Conservation (phyloP, 2,888 invertebrate species). For the Limnephilus auricula region DNA sequence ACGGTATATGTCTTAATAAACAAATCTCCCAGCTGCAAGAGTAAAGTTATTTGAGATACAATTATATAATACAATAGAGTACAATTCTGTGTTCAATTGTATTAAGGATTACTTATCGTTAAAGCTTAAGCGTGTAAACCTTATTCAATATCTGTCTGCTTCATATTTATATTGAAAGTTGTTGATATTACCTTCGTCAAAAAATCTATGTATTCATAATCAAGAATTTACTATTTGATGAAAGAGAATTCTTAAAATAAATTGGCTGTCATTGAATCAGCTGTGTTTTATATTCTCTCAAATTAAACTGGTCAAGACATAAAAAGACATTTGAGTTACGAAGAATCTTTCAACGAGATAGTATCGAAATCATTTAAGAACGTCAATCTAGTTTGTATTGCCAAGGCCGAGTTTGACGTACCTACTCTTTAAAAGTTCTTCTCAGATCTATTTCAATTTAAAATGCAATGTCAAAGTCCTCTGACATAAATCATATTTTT, state of each 20-base stretch:
- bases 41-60: background rate
- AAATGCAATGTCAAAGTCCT: constrained; percentile 16
- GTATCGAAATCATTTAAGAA: background rate
- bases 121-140: too few relatives aligned
- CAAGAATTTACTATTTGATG: background rate
- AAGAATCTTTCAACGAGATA: background rate
- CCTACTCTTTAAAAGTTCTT: background rate
- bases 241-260: background rate
- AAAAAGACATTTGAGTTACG: background rate
- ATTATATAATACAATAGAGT: too few relatives aligned
- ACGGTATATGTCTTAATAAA: too few relatives aligned
- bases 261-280: background rate
- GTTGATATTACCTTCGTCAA: too few relatives aligned
- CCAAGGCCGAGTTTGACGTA: background rate
- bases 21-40: too few relatives aligned
- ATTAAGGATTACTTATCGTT: too few relatives aligned
- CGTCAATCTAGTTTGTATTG: background rate
- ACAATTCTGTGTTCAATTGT: background rate
- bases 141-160: too few relatives aligned
- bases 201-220: background rate
- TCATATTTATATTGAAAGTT: too few relatives aligned
- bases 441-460: constrained; percentile 19
- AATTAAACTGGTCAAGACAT: background rate
- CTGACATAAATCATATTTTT: background rate
- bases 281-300: background rate